Base-by-base conservation (phyloP, 2,797 vertebrate genomes). In the Acanthornis magna region DNA sequence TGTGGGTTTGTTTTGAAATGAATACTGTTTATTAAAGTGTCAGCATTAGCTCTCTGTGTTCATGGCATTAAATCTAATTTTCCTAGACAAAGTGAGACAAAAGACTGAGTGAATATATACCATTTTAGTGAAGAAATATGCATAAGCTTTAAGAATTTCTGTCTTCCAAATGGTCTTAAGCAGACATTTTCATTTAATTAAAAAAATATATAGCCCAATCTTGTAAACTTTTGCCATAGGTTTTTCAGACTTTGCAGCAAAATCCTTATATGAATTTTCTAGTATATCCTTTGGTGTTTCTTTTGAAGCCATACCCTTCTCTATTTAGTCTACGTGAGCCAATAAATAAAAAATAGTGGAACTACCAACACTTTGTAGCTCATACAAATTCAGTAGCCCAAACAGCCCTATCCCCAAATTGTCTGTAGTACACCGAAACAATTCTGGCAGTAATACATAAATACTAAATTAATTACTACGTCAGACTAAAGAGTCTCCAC, bases 351-450 rank as follows among this genome's bases (percentile, higher is more conserved):
- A 70, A 82, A 38, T 19, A 42, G 40, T 5, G 17, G 14, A 53
- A 54, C 19, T 61, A 30, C 36, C 27, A 55, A 36, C 4, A 26
- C 6, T 38, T 34, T 3, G 4, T 27, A 66, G 20, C 16, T 89
- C 5, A 1, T 43, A 38, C 0, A 0, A 63, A 16, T 38, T 62
- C 34, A 54, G 16, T 26, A 74, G 36, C 45, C n/a, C 8, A 20
- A 50, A 57, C 11, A 86, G 5, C 8, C 53, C 23, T 58, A 7
- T n/a, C 7, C 16, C 8, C 25, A 55, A 77, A 74, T 19, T 29
- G 14, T 40, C 45, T 63, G 13, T 16, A 29, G 40, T 16, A 36
- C 54, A 77, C 26, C 7, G 25, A 85, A 91, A 47, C 16, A 63
- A 66, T 62, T 61, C 34, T 26, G 30, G 10, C 51, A 70, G 19